Percentiles rank a stretch among this genome's conserved stretches.
Evolutionary conservation across 2,797 vertebrate genomes (phyloP).

Genomic region (Mormyrus proboscirostris): DNA sequence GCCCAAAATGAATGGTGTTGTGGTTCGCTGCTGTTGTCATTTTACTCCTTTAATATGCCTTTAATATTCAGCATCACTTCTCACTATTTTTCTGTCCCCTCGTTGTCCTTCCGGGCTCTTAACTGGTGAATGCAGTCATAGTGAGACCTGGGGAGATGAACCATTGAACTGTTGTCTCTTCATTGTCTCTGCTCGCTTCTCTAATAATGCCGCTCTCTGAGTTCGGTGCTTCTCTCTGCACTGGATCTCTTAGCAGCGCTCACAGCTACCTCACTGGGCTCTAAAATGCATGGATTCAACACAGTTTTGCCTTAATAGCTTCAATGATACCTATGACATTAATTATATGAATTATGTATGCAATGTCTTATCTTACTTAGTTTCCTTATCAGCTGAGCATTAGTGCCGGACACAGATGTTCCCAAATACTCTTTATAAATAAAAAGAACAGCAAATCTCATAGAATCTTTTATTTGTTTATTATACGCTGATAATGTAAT

Average conservation of each 20-base stretch:
- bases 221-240: not conserved
- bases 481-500: not conserved
- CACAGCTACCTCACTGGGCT: not conserved
- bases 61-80: not conserved
- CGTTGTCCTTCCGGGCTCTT: not conserved
- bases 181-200: not conserved
- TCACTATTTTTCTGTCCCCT: not conserved
- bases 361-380: not conserved
- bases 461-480: not conserved
- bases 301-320: not conserved
- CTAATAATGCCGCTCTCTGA: not conserved
- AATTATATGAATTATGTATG: not conserved
- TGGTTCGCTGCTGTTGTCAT: not conserved
- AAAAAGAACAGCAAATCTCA: not conserved
- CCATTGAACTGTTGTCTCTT: not conserved
- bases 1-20: not conserved
- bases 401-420: not conserved
- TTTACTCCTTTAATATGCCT: not conserved
- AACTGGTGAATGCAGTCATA: not conserved
- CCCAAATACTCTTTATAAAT: not conserved
- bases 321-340: not conserved
- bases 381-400: not conserved
- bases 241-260: not conserved
- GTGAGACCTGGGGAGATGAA: not conserved
- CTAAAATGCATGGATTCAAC: not conserved